A percentile compares a stretch with the other conserved stretches of the same genome.
phyloP scores from a whole-genome alignment of 2,888 invertebrate genomes.

The Megastigmus dorsalis region DNA sequence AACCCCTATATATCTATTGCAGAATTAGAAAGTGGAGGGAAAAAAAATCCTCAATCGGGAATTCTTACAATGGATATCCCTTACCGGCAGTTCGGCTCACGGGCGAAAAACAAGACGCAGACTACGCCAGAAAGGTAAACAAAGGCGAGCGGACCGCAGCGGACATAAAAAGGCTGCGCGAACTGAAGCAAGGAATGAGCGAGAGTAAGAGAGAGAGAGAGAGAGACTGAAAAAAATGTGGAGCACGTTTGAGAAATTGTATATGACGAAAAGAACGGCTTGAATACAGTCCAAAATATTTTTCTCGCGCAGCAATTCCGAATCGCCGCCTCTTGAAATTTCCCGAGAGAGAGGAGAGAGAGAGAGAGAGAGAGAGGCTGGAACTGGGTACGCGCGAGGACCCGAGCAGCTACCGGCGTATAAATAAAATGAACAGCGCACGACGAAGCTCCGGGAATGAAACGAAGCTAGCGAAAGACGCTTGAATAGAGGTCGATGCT shows the following conservation, averaged over 20 bases:
- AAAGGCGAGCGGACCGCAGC: background rate
- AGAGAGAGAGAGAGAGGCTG: no score
- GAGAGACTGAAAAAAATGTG: background rate
- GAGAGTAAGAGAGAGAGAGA: background rate
- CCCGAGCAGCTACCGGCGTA: background rate
- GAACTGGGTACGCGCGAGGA: no score
- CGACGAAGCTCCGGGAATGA: background rate
- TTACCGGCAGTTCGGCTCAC: background rate
- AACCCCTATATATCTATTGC: no score
- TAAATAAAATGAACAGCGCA: slow-evolving; percentile 14
- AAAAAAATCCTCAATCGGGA: background rate
- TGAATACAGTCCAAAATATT: slow-evolving; percentile 23
- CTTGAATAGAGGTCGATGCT: slow-evolving; percentile 23
- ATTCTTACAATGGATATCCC: background rate
- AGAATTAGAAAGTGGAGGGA: no score
- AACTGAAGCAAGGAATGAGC: no score
- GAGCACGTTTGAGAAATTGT: slow-evolving; percentile 5
- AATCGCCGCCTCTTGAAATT: slow-evolving; percentile 5
- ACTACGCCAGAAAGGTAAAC: background rate
- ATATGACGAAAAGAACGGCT: background rate
- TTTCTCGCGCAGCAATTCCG: background rate
- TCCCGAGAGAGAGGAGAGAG: slow-evolving; percentile 34
- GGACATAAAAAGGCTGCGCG: background rate
- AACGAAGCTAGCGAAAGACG: slow-evolving; percentile 21
- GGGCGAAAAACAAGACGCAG: background rate